phyloP scores from a whole-genome alignment of 2,113 vertebrate species.

The Nycticorax nycticorax region DNA sequence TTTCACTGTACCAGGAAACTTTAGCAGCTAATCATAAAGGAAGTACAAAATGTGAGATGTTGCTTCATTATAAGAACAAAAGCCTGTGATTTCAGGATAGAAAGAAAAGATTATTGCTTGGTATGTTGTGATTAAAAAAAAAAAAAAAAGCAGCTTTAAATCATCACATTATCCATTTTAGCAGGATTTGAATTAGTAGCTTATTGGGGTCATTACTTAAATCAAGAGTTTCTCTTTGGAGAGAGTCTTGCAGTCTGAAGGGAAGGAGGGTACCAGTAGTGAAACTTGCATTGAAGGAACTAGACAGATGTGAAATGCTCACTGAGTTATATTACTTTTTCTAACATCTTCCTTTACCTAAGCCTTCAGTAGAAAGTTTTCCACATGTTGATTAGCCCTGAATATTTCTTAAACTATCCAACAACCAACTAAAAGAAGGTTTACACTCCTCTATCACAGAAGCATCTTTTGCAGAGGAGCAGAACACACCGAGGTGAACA shows the following conservation, averaged over 20 bases:
- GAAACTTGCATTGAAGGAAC: neutral
- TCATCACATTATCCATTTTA: neutral
- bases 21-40: slow-evolving; percentile 13
- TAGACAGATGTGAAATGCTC: neutral
- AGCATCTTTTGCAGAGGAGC: neutral
- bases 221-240: neutral
- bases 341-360: neutral
- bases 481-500: neutral
- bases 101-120: slow-evolving; percentile 5
- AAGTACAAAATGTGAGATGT: slow-evolving; percentile 19
- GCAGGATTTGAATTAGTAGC: neutral
- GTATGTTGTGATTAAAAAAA: neutral
- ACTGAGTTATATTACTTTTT: neutral
- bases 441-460: neutral
- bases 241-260: neutral
- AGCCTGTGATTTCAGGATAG: neutral
- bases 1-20: slow-evolving; percentile 10
- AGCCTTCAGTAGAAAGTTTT: neutral
- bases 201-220: neutral
- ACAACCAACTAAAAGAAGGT: neutral
- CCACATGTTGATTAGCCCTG: neutral
- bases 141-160: neutral
- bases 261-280: neutral
- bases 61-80: slow-evolving; percentile 26
- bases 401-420: neutral